Conservation (phyloP, 2,888 invertebrate species). For the Calliopum simillimum region DNA sequence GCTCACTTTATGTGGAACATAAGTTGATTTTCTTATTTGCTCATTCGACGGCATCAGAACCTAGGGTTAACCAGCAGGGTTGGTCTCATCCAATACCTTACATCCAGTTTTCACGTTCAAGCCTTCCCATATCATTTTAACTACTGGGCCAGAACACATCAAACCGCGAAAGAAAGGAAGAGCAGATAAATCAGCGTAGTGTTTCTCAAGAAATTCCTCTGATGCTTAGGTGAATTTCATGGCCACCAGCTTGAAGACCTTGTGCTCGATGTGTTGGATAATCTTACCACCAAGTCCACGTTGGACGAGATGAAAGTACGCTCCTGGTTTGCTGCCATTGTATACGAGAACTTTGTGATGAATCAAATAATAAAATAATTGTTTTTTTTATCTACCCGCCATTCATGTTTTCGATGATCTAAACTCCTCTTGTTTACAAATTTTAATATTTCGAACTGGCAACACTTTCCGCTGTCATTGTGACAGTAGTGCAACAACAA, state of each 20-base stretch:
- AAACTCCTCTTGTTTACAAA: too few species aligned
- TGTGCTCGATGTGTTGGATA: slow-evolving; percentile 94
- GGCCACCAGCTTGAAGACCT: slow-evolving; percentile 98
- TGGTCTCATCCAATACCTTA: slow-evolving; percentile 96
- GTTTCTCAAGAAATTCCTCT: slow-evolving; percentile 87
- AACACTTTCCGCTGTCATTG: not conserved
- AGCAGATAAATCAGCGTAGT: slow-evolving; percentile 91
- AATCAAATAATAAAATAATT: too few species aligned
- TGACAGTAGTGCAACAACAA: slow-evolving; percentile 12
- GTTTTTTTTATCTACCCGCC: too few species aligned
- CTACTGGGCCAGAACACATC: slow-evolving; percentile 95
- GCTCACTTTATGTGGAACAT: slow-evolving; percentile 92
- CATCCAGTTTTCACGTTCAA: slow-evolving; percentile 95
- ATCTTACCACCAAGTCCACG: slow-evolving; percentile 96
- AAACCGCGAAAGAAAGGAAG: slow-evolving; percentile 96
- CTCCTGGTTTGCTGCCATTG: slow-evolving; percentile 84
- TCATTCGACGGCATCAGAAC: too few species aligned
- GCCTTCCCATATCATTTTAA: slow-evolving; percentile 98
- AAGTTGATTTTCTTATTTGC: slow-evolving; percentile 95
- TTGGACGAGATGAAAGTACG: slow-evolving; percentile 97
- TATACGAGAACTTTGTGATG: slow-evolving; percentile 72
- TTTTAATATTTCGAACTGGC: too few species aligned
- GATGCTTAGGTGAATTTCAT: slow-evolving; percentile 90
- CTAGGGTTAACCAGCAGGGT: slow-evolving; percentile 96
- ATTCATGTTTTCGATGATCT: too few species aligned